Evolutionary conservation across 2,113 vertebrate species (phyloP), one percentile per base, ranked within the genome.

Genomic region (Eubucco bourcierii): DNA sequence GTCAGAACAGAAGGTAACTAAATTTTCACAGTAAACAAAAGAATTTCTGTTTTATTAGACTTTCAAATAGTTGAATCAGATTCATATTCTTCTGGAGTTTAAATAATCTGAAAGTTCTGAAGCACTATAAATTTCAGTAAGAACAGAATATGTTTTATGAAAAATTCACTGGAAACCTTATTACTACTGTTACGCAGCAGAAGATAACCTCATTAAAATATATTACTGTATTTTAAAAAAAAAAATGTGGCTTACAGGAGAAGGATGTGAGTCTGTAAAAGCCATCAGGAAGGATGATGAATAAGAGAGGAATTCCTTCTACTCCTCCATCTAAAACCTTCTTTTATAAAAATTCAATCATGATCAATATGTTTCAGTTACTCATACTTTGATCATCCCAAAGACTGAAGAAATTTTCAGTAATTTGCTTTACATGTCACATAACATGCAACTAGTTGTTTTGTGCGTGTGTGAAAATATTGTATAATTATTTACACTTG

Each of bases 361-460:
- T 66, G 75, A 74, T 92, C 94, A 79, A 19, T 91, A 87, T 80
- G 12, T 64, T 90, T 93, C 91, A 29, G 27, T 84, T 94, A 80
- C 66, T 94, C 64, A 70, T 84, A 95, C 80, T 97, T 97, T 90
- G 87, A 95, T 95, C 90, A 97, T 97, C 80, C 97, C 97, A 97
- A 98, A 98, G 97, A 98, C 68, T 78, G 37, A 94, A 93, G 14
- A 97, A 46, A 37, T 84, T 88, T 97, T 94, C 80, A 93, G 37
- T n/a, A 90, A 80, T 90, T 96, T 87, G n/a, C 66, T 97, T 96
- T 84, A 87, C 56, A 80, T 87, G 56, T 73, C 66, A 78, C 15
- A 15, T 90, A 63, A 60, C 29, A 39, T 90, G 79, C 74, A 96
- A 90, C 39, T 85, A 65, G 15, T 84, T 85, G 73, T 94, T 88